Conservation (phyloP, 2,888 invertebrate genomes). For the Alloscopus bannaensis region DNA sequence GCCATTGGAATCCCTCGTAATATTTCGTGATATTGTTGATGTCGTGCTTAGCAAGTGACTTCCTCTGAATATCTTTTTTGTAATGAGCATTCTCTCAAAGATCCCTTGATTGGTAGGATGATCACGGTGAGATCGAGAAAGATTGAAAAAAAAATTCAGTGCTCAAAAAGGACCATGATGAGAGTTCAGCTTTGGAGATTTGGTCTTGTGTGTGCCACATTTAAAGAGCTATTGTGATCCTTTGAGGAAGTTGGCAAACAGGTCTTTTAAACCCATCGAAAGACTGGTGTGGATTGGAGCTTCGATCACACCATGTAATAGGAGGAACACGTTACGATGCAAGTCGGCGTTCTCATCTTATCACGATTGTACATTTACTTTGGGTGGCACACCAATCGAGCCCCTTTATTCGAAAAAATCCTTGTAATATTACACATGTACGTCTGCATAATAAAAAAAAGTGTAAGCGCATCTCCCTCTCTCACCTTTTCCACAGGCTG, state of each 20-base stretch:
- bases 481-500: not conserved
- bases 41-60: conserved; percentile 6
- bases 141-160: too few relatives aligned
- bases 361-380: not conserved
- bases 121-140: too few relatives aligned
- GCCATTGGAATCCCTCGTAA: not conserved
- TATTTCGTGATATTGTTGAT: not conserved
- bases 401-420: conserved; percentile 7
- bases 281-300: not conserved
- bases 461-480: conserved; percentile 19
- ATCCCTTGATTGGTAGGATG: too few relatives aligned
- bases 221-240: conserved; percentile 39
- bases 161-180: conserved; percentile 2
- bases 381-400: too few relatives aligned
- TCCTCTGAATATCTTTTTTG: too few relatives aligned
- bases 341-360: conserved; percentile 9
- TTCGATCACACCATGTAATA: not conserved
- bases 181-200: conserved; percentile 28
- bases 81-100: too few relatives aligned
- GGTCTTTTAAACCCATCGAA: conserved; percentile 3
- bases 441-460: conserved; percentile 21
- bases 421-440: conserved; percentile 17
- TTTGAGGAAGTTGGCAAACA: conserved; percentile 47
- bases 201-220: conserved; percentile 48
- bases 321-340: not conserved